Evolutionary conservation across 1,140 invertebrate species (phyloP).

Genomic region (Drosophila carrolli): DNA sequence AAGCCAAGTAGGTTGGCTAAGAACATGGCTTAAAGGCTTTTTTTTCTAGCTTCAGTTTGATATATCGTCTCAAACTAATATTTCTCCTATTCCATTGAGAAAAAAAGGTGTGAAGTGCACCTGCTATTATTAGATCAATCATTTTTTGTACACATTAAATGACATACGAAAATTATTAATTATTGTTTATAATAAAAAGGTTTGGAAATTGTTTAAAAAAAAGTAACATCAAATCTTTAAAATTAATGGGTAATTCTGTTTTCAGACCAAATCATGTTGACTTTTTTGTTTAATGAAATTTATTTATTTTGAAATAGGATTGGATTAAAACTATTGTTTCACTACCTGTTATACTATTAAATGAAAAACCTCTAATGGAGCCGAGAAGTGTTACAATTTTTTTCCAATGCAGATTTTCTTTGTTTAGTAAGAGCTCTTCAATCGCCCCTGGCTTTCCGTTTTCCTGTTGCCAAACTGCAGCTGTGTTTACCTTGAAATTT

Average conservation of each 20-base stretch:
- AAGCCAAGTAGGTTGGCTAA: conserved; percentile 22
- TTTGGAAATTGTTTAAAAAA: no score
- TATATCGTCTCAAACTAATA: conserved; percentile 32
- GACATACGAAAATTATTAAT: no score
- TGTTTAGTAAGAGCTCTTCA: conserved; percentile 25
- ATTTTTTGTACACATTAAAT: no score
- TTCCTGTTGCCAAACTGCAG: conserved; percentile 52
- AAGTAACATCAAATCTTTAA: no score
- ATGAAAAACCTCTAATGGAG: not conserved
- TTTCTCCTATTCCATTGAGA: conserved; percentile 1
- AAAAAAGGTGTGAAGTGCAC: not conserved
- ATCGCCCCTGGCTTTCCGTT: conserved; percentile 19
- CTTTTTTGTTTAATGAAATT: no score
- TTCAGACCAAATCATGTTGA: no score
- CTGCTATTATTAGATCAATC: no score
- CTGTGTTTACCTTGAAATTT: conserved; percentile 79
- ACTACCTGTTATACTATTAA: not conserved
- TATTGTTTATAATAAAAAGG: no score
- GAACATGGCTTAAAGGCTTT: conserved; percentile 7
- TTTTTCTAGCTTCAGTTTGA: conserved; percentile 21
- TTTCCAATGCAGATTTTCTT: conserved; percentile 14
- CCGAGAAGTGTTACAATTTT: conserved; percentile 5
- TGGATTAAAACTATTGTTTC: no score
- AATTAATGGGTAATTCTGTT: no score
- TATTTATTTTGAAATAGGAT: no score